Percentiles rank a stretch among this genome's conserved stretches.
Conservation (phyloP, 2,888 invertebrate species). For the Drosophila meridiana region DNA sequence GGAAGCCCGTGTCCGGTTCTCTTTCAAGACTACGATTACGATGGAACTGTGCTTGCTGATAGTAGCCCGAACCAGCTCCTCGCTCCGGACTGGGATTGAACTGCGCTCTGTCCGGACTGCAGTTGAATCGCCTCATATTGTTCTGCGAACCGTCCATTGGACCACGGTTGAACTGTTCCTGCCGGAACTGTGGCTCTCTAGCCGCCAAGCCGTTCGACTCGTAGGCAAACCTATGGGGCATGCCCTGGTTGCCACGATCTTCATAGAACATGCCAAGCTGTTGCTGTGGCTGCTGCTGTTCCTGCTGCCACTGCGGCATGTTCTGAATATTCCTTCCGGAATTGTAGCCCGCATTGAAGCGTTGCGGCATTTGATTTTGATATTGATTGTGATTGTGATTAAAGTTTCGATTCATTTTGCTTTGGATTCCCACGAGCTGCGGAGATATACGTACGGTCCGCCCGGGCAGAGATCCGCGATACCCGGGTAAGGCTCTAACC, state of each 20-base stretch:
- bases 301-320: background rate
- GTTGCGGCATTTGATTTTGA: background rate
- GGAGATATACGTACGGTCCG: conserved; percentile 40
- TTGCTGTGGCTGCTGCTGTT: background rate
- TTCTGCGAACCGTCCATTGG: background rate
- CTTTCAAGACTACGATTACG: background rate
- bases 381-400: conserved; percentile 9
- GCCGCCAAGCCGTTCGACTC: background rate
- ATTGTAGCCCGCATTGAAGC: background rate
- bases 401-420: conserved; percentile 32
- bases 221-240: background rate
- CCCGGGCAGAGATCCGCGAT: conserved; percentile 59
- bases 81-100: background rate
- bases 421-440: conserved; percentile 51
- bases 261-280: conserved; percentile 6
- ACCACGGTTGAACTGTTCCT: conserved; percentile 1
- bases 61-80: background rate
- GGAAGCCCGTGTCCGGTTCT: background rate
- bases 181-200: background rate
- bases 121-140: conserved; percentile 1
- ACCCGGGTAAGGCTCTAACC: conserved; percentile 46
- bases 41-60: background rate
- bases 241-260: background rate
- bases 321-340: conserved; percentile 15
- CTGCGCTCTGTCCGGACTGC: background rate